These are phyloP conservation scores for Himalopsyche anomala DNA, from an alignment of 2,888 invertebrate genomes.

Conservation along the genomic window DNA sequence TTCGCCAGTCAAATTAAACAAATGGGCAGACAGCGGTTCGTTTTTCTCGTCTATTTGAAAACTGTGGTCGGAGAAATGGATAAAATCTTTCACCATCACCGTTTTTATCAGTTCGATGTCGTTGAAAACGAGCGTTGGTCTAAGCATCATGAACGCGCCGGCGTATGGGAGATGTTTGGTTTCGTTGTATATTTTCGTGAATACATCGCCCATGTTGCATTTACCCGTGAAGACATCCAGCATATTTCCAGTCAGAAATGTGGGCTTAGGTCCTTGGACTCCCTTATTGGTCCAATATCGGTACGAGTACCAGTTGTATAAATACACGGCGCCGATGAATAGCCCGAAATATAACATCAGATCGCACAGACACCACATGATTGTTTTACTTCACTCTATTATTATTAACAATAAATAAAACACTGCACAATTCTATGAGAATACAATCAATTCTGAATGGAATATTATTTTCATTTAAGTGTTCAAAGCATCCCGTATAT, in stretches of 20 bases:
- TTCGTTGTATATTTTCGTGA: slow-evolving; percentile 54
- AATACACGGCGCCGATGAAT: slow-evolving; percentile 68
- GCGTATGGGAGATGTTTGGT: slow-evolving; percentile 47
- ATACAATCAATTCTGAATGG: too few relatives aligned
- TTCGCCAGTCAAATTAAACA: slow-evolving; percentile 69
- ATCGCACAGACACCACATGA: slow-evolving; percentile 19
- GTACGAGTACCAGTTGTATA: slow-evolving; percentile 42
- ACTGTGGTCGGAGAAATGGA: slow-evolving; percentile 70
- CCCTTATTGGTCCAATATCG: slow-evolving; percentile 59
- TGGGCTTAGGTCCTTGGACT: slow-evolving; percentile 41
- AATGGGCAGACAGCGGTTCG: slow-evolving; percentile 69
- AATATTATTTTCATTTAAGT: too few relatives aligned
- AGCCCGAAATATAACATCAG: slow-evolving; percentile 66
- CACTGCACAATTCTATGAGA: too few relatives aligned
- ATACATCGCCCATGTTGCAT: slow-evolving; percentile 49
- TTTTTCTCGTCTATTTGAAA: slow-evolving; percentile 68
- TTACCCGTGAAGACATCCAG: slow-evolving; percentile 44
- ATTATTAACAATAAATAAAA: too few relatives aligned
- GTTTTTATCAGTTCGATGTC: slow-evolving; percentile 69
- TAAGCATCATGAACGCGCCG: slow-evolving; percentile 58
- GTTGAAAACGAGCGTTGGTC: slow-evolving; percentile 62
- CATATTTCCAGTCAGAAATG: slow-evolving; percentile 56
- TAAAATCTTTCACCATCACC: slow-evolving; percentile 70
- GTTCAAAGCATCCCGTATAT: too few relatives aligned
- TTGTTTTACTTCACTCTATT: background rate